Evolutionary conservation across 1,140 invertebrate genomes (phyloP).

Genomic region (Drosophila truncata): DNA sequence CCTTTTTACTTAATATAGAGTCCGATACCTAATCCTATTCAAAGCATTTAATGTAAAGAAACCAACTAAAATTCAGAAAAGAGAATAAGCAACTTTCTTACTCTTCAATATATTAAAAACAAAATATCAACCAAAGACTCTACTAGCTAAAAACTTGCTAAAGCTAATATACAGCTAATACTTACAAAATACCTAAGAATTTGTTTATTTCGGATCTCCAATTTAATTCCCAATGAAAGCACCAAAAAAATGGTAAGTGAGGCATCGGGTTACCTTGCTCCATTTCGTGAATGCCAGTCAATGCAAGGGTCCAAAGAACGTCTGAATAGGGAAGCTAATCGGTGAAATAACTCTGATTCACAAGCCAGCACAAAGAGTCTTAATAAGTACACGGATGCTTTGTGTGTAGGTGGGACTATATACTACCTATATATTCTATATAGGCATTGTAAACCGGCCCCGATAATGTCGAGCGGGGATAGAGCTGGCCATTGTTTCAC

Average conservation of each 20-base stretch:
- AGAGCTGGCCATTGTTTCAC: constrained; percentile 58
- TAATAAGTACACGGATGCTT: constrained; percentile 5
- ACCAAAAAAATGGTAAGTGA: not conserved
- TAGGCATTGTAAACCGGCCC: constrained; percentile 46
- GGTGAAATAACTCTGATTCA: constrained; percentile 53
- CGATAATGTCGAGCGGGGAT: constrained; percentile 54
- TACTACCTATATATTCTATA: constrained; percentile 6
- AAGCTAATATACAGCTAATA: too few relatives aligned
- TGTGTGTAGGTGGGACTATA: constrained; percentile 9
- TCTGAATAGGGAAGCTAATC: constrained; percentile 21
- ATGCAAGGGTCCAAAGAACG: constrained; percentile 26
- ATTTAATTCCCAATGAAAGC: not conserved
- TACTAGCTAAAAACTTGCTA: not conserved
- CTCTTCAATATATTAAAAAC: not conserved
- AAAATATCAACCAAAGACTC: not conserved
- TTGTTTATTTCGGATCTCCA: not conserved
- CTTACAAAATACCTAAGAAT: fast-evolving
- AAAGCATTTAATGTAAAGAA: not conserved
- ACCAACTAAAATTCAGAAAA: not conserved
- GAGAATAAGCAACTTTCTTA: not conserved
- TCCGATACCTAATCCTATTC: too few relatives aligned
- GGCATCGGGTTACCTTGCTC: constrained; percentile 3
- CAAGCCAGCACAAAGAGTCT: constrained; percentile 45
- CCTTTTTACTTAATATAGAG: too few relatives aligned
- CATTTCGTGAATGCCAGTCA: constrained; percentile 10